These are phyloP conservation scores for Symphodus melops DNA, from an alignment of 2,113 vertebrate genomes.

Conservation along the genomic window DNA sequence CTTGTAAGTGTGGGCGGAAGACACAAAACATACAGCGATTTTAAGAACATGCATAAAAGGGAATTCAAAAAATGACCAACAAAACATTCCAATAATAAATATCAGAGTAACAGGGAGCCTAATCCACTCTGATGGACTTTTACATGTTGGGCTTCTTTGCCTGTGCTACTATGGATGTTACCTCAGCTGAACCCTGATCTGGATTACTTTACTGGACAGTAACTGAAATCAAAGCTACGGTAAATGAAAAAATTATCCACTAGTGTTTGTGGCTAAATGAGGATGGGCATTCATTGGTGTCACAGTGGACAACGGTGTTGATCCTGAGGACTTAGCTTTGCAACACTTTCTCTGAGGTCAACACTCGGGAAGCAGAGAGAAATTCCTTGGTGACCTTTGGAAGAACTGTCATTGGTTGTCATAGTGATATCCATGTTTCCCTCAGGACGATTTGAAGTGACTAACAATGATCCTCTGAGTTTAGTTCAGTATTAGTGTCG, in stretches of 20 bases:
- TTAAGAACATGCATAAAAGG: neutral
- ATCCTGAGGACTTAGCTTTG: too few species aligned
- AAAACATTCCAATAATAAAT: conserved; percentile 5
- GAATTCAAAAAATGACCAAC: neutral
- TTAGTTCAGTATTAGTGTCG: too few species aligned
- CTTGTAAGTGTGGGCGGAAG: too few species aligned
- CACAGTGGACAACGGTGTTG: too few species aligned
- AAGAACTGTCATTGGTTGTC: too few species aligned
- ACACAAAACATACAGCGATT: neutral
- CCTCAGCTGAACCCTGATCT: conserved; percentile 19
- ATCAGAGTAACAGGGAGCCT: conserved; percentile 24
- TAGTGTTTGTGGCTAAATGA: neutral
- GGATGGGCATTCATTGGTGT: neutral
- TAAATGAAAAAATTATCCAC: conserved; percentile 17
- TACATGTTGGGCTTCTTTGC: conserved; percentile 7
- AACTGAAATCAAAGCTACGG: conserved; percentile 18
- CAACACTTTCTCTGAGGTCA: too few species aligned
- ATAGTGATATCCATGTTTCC: too few species aligned
- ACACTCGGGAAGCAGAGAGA: too few species aligned
- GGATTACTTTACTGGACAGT: conserved; percentile 24
- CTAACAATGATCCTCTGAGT: too few species aligned
- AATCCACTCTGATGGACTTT: conserved; percentile 28
- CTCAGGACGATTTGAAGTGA: too few species aligned
- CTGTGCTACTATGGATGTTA: conserved; percentile 2
- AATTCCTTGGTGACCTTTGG: too few species aligned